Base-by-base conservation (phyloP, 2,113 vertebrate genomes). In the Labeo catla region DNA sequence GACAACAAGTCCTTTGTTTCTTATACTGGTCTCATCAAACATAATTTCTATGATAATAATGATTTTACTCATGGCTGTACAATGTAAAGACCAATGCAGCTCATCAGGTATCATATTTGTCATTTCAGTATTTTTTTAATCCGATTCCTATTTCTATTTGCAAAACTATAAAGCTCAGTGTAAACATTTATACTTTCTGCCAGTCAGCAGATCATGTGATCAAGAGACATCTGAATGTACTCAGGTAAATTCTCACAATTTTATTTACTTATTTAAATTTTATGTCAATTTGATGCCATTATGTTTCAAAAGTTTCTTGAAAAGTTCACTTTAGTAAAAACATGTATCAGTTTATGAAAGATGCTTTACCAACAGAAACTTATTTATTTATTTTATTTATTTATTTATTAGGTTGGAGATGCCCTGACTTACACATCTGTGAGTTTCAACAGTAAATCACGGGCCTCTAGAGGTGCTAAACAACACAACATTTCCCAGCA, bases 401-500 rank as follows among this genome's bases (percentile, higher is more conserved):
- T n/a, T n/a, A n/a, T n/a, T n/a, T 0, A 8, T 77, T 45, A 85
- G 84, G 74, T 36, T 66, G 43, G 6, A 16, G 10, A 10, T 85
- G 59, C 61, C 21, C 36, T 84, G 83, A 84, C 72, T 63, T 85
- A 85, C n/a, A 49, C 84, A 2, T 8, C 74, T 39, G 57, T 68
- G 28, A 78, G 59, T 78, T 85, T 78, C 43, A 73, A 13, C 74
- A 66, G 50, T 74, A 84, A 43, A 73, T 57, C 82, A 74, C 52
- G 8, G 8, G 36, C 84, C 74, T 77, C 74, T 50, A 85, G 45
- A 85, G 59, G 74, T 47, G 61, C 9, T 76, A 63, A 47, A 84
- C 23, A 59, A 76, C 70, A 76, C 72, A 72, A 63, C 45, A 77
- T 49, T 45, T 74, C 36, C 47, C 59, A 84, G 63, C 16, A 77